These are phyloP conservation scores for Cyanoderma ruficeps DNA, from an alignment of 2,113 vertebrate genomes.

Conservation along the genomic window DNA sequence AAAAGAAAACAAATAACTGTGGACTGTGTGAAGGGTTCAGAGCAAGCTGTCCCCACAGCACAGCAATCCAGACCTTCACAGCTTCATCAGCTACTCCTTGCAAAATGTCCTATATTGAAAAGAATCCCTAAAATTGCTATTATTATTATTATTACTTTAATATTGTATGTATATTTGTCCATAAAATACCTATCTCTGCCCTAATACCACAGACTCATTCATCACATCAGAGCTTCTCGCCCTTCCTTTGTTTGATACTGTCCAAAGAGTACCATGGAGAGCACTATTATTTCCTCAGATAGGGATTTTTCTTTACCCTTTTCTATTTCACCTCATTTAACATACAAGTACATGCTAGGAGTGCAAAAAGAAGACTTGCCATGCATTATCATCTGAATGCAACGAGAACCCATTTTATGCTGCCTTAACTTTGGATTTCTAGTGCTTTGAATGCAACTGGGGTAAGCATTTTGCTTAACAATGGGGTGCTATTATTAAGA, in stretches of 20 bases:
- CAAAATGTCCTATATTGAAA: not conserved
- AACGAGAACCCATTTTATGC: slow-evolving; percentile 38
- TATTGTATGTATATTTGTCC: not conserved
- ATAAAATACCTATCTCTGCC: not conserved
- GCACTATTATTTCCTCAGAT: not conserved
- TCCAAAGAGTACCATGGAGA: not conserved
- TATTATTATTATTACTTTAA: not conserved
- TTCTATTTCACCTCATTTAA: slow-evolving; percentile 22
- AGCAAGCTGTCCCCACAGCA: not conserved
- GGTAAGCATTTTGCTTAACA: slow-evolving; percentile 47
- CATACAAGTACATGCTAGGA: not conserved
- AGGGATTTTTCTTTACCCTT: not conserved
- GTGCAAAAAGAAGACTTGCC: not conserved
- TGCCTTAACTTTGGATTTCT: slow-evolving; percentile 48
- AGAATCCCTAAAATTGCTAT: not conserved
- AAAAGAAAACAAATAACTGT: not conserved
- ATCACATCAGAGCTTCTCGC: not conserved
- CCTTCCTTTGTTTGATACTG: not conserved
- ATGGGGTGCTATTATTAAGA: slow-evolving; percentile 46
- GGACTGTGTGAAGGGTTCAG: not conserved
- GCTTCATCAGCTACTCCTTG: not conserved
- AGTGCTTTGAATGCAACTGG: slow-evolving; percentile 8
- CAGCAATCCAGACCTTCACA: not conserved
- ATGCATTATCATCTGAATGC: not conserved
- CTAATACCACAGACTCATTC: not conserved